Evolutionary conservation across 2,888 invertebrate genomes (phyloP).

Genomic region (Chymomyza procnemis): DNA sequence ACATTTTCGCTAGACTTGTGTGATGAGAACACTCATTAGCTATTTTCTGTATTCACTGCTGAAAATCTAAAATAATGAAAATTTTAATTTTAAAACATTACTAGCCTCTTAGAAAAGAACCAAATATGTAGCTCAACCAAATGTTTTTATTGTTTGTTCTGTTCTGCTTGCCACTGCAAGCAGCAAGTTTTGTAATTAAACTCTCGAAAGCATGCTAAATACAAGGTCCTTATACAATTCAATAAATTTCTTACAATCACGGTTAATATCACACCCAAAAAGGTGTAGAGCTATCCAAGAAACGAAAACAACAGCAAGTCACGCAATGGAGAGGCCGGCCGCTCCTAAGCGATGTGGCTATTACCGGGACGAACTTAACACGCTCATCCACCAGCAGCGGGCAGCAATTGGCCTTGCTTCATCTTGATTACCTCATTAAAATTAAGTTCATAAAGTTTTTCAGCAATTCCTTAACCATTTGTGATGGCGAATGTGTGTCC

Average conservation of each 20-base stretch:
- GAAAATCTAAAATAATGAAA: too few species aligned
- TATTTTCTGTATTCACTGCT: too few species aligned
- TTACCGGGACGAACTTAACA: not conserved
- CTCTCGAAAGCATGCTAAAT: not conserved
- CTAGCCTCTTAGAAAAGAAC: too few species aligned
- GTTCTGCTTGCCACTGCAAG: not conserved
- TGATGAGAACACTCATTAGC: too few species aligned
- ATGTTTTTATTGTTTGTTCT: too few species aligned
- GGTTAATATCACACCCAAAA: not conserved
- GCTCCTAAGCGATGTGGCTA: not conserved
- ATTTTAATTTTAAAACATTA: too few species aligned
- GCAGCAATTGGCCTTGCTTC: too few species aligned
- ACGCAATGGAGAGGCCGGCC: not conserved
- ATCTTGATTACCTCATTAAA: slow-evolving; percentile 22
- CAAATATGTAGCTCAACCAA: too few species aligned
- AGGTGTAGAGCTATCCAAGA: too few species aligned
- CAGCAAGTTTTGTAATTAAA: not conserved
- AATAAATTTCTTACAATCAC: not conserved
- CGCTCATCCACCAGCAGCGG: not conserved
- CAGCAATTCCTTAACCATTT: not conserved
- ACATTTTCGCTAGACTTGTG: too few species aligned
- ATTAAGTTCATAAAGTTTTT: slow-evolving; percentile 18
- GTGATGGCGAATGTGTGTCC: not conserved
- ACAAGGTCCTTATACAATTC: not conserved
- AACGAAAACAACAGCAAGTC: not conserved